These are phyloP conservation scores for Protobothrops flavoviridis DNA, from an alignment of 2,113 vertebrate species.

Conservation along the genomic window DNA sequence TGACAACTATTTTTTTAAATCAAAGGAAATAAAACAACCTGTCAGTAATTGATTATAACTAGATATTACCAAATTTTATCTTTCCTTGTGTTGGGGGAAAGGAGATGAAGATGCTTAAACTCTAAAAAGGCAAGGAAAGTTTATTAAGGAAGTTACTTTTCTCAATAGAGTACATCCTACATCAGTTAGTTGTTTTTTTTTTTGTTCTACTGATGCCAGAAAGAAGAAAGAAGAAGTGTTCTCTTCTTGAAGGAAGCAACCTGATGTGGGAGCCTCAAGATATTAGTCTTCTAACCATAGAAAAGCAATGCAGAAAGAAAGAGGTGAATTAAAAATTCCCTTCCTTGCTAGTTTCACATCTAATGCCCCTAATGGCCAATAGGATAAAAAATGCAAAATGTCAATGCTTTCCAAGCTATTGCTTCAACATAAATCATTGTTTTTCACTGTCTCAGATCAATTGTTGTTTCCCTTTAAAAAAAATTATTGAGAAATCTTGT, in stretches of 20 bases:
- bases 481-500: not conserved
- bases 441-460: not conserved
- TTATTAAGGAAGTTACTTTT: not conserved
- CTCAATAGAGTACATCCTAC: not conserved
- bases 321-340: not conserved
- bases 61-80: not conserved
- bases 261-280: not conserved
- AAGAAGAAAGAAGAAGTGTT: not conserved
- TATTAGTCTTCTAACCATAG: not conserved
- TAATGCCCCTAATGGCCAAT: not conserved
- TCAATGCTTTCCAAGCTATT: not conserved
- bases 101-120: not conserved
- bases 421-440: not conserved
- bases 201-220: not conserved
- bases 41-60: not conserved
- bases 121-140: not conserved
- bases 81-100: not conserved
- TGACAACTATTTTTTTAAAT: not conserved
- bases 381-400: not conserved
- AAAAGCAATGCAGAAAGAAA: not conserved
- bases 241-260: not conserved
- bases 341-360: not conserved
- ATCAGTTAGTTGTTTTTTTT: not conserved
- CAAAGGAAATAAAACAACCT: not conserved
- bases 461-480: not conserved